A percentile compares a stretch with the other conserved stretches of the same genome.
These are phyloP conservation scores for Blastomussa wellsi DNA, from an alignment of 92 coral and sea anemone species.

Conservation along the genomic window DNA sequence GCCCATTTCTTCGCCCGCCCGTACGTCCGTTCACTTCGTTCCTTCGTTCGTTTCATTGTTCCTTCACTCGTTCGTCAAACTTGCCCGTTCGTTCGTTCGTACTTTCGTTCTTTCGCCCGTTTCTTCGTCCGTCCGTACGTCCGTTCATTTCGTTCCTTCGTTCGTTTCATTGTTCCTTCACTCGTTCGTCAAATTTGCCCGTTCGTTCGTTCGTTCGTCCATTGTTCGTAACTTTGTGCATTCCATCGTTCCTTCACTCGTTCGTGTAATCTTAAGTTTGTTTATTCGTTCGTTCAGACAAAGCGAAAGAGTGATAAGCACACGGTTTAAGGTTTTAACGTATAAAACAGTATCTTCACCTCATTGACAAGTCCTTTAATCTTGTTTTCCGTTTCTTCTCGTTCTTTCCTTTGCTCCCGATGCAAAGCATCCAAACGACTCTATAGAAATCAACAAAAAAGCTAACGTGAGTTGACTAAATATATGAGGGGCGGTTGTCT, in stretches of 20 bases:
- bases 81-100: background rate
- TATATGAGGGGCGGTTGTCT: too few relatives aligned
- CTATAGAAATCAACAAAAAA: background rate
- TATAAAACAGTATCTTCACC: too few relatives aligned
- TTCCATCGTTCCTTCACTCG: background rate
- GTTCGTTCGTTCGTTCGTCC: background rate
- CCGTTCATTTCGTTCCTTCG: too few relatives aligned
- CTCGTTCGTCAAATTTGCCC: background rate
- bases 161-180: too few relatives aligned
- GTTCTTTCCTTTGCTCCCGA: slow-evolving; percentile 61
- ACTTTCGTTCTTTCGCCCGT: too few relatives aligned
- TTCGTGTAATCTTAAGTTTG: background rate
- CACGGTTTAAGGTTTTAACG: too few relatives aligned
- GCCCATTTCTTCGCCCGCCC: too few relatives aligned
- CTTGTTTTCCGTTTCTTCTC: slow-evolving; percentile 79
- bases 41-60: background rate
- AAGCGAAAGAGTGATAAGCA: background rate
- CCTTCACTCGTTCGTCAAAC: too few relatives aligned
- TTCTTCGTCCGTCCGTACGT: too few relatives aligned
- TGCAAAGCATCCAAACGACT: slow-evolving; percentile 27
- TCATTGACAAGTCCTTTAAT: slow-evolving; percentile 74
- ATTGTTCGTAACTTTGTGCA: too few relatives aligned
- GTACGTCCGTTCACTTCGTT: too few relatives aligned
- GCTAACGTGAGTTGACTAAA: too few relatives aligned
- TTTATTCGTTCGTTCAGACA: background rate